phyloP scores from a whole-genome alignment of 1,140 invertebrate genomes.

The Triops cancriformis region DNA sequence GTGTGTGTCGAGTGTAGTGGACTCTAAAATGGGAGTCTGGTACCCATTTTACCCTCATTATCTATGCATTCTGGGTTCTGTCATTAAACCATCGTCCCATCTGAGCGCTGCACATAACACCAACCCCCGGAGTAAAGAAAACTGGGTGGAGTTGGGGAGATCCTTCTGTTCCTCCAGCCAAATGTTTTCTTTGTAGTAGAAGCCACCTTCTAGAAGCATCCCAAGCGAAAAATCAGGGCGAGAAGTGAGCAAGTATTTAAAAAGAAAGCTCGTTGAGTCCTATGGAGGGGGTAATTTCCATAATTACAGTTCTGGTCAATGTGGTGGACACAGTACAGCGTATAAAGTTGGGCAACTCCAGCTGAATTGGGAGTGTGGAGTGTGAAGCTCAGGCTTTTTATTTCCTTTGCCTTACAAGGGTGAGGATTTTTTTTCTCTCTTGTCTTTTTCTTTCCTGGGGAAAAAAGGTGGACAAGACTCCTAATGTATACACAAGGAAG shows the following conservation, averaged over 20 bases:
- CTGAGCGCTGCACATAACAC: too few relatives aligned
- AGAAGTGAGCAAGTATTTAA: not conserved
- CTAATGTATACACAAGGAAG: not conserved
- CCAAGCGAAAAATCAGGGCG: not conserved
- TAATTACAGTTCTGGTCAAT: not conserved
- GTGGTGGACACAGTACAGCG: not conserved
- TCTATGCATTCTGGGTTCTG: not conserved
- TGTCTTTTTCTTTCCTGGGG: too few relatives aligned
- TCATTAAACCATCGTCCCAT: not conserved
- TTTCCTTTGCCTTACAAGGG: not conserved
- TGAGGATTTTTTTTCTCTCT: not conserved
- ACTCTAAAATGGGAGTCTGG: too few relatives aligned
- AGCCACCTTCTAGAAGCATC: too few relatives aligned
- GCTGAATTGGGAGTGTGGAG: not conserved
- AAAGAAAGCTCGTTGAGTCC: not conserved
- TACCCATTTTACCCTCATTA: constrained; percentile 3
- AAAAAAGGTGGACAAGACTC: not conserved
- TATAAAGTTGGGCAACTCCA: not conserved
- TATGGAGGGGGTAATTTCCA: not conserved
- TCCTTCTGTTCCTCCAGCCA: not conserved
- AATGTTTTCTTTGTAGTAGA: too few relatives aligned
- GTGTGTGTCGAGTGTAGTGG: too few relatives aligned
- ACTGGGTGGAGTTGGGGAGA: not conserved
- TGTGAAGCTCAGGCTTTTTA: not conserved
- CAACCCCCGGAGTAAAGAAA: not conserved